Conservation (phyloP, 1,140 invertebrate species). For the Drosophila dunni region DNA sequence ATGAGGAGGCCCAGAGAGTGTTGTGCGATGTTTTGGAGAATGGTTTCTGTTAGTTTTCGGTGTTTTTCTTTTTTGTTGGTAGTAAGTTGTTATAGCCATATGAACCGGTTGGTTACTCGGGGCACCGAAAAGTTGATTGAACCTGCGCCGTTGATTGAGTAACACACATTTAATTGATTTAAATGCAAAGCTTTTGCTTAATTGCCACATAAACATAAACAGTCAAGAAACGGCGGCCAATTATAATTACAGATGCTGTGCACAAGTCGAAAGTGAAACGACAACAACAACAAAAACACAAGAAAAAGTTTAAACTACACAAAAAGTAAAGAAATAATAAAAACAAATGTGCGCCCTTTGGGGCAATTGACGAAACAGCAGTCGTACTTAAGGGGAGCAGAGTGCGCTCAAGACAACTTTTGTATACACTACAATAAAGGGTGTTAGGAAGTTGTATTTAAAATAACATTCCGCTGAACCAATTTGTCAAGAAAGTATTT, state of each 20-base stretch:
- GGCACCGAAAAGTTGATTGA: slow-evolving; percentile 67
- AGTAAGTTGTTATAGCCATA: neutral
- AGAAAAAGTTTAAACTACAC: neutral
- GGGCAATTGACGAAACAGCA: slow-evolving; percentile 8
- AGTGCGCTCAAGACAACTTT: neutral
- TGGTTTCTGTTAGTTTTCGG: slow-evolving; percentile 7
- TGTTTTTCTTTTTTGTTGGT: neutral
- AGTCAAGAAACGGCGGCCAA: slow-evolving; percentile 40
- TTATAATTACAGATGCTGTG: slow-evolving; percentile 52
- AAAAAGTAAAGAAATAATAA: slow-evolving; percentile 14
- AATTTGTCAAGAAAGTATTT: too few relatives aligned
- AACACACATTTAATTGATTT: slow-evolving; percentile 73
- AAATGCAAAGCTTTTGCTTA: slow-evolving; percentile 65
- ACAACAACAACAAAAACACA: slow-evolving; percentile 18
- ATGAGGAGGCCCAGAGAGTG: neutral
- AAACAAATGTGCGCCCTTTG: slow-evolving; percentile 40
- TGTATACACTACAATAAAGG: slow-evolving; percentile 5
- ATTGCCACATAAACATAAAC: slow-evolving; percentile 64
- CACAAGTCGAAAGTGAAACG: slow-evolving; percentile 45
- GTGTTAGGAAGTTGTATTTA: too few relatives aligned
- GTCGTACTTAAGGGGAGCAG: neutral
- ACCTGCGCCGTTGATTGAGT: slow-evolving; percentile 51
- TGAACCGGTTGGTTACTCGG: slow-evolving; percentile 59
- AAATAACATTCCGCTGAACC: too few relatives aligned
- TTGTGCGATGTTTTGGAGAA: slow-evolving; percentile 25